Evolutionary conservation across 1,140 invertebrate species (phyloP).

Genomic region (Melitaea cinxia): DNA sequence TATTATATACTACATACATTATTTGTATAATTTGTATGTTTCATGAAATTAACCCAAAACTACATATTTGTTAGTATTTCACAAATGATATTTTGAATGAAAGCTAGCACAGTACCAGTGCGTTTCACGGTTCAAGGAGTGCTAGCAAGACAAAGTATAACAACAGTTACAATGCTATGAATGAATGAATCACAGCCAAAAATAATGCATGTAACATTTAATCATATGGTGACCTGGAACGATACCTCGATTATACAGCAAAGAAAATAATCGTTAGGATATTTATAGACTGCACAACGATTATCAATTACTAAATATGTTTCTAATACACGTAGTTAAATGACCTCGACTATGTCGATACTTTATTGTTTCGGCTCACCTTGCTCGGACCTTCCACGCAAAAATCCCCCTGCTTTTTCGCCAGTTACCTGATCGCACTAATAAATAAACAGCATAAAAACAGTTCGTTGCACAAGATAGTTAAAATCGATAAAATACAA

Average conservation of each 20-base stretch:
- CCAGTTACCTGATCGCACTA: slow-evolving; percentile 59
- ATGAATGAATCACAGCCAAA: slow-evolving; percentile 37
- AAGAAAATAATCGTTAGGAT: slow-evolving; percentile 36
- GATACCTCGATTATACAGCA: slow-evolving; percentile 9
- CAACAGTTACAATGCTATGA: slow-evolving; percentile 22
- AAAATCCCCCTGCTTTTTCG: slow-evolving; percentile 64
- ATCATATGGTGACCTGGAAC: slow-evolving; percentile 35
- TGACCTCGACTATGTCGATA: slow-evolving; percentile 20
- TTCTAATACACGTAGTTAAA: slow-evolving; percentile 21
- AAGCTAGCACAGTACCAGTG: slow-evolving; percentile 7
- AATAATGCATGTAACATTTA: slow-evolving; percentile 32
- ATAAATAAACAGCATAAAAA: slow-evolving; percentile 75
- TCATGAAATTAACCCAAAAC: background rate
- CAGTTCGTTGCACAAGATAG: slow-evolving; percentile 62
- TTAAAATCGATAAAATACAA: slow-evolving; percentile 74
- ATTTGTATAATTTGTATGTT: background rate
- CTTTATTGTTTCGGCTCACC: slow-evolving; percentile 51
- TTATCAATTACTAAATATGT: slow-evolving; percentile 40
- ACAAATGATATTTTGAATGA: slow-evolving; percentile 6
- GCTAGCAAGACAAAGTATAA: slow-evolving; percentile 15
- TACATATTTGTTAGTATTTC: background rate
- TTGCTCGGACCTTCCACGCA: slow-evolving; percentile 66
- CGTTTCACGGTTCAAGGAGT: slow-evolving; percentile 41
- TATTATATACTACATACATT: background rate
- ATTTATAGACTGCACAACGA: slow-evolving; percentile 43